Base-by-base conservation (phyloP, 2,888 invertebrate species). In the Molorchus minor region DNA sequence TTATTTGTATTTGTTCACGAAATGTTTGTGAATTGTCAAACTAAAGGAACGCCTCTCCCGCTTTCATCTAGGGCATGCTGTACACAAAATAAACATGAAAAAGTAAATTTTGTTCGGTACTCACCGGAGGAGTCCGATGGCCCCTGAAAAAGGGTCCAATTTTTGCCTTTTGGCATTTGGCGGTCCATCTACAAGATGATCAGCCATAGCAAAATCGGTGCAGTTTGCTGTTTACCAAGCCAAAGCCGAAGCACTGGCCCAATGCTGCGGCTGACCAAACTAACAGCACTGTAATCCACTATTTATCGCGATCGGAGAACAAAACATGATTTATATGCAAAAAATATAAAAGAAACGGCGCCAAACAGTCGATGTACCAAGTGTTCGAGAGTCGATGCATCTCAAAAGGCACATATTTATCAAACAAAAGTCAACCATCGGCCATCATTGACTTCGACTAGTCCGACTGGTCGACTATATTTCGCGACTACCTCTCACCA, bases 141-240 rank as follows among this genome's bases (percentile, higher is more conserved):
- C 80, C 90, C 89, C 85, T 90, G 90, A 82, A 90, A n/a, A 91
- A 79, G 80, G 90, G 87, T 85, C 91, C 84, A 96, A 90, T 85
- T 96, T 96, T 81, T 91, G 91, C 89, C 96, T 91, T 90, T 96
- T 96, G 82, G 81, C 79, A 81, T 90, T 94, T 83, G 96, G 94
- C 88, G 95, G 96, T 85, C 95, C 95, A 86, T 94, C 94, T 84
- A 89, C 89, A 82, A 93, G 88, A 86, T 93, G 93, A 88, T 96
- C 96, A 86, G 94, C 94, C 96, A 96, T 96, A 75, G 77, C 76
- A 74, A 72, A 73, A 72, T 71, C 65, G 62, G 67, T 71, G 68
- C 74, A 75, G 74, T 78, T 77, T 76, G 84, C 84, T 86, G 86
- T 86, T 86, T 86, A 86, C 86, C 84, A 86, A 86, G 84, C 84